phyloP scores from a whole-genome alignment of 1,140 invertebrate genomes.

The Drosophila ercepeae region DNA sequence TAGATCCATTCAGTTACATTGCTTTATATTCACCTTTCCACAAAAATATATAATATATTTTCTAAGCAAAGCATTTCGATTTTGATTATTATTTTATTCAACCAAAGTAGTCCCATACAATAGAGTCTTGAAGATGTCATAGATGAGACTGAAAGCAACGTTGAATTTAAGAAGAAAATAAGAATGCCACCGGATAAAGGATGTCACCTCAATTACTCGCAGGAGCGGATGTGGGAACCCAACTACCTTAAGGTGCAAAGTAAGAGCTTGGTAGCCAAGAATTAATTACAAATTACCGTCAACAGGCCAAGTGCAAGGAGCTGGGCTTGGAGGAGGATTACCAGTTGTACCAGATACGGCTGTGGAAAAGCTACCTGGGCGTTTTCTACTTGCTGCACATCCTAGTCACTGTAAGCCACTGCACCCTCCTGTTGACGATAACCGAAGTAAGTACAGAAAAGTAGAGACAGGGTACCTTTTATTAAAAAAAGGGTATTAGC shows the following conservation, averaged over 20 bases:
- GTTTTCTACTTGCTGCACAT: conserved; percentile 30
- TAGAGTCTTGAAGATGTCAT: not conserved
- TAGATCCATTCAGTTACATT: too few species aligned
- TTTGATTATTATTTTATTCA: not conserved
- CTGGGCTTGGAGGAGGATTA: conserved; percentile 30
- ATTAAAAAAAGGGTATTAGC: not conserved
- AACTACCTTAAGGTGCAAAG: conserved; percentile 18
- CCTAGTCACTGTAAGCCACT: not conserved
- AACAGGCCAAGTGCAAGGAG: conserved; percentile 15
- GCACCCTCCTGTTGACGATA: conserved; percentile 7
- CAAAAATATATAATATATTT: not conserved
- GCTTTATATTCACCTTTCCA: not conserved
- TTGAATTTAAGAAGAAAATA: not conserved
- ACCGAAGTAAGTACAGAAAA: conserved; percentile 5
- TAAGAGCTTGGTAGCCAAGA: not conserved
- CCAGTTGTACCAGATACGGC: conserved; percentile 22
- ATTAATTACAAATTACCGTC: not conserved
- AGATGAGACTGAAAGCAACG: not conserved
- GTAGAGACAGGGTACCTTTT: not conserved
- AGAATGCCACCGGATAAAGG: not conserved
- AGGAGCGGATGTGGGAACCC: conserved; percentile 15
- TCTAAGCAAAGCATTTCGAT: too few species aligned
- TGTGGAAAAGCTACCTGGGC: conserved; percentile 16
- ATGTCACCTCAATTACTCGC: not conserved
- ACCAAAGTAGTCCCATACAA: not conserved